Evolutionary conservation across 2,888 invertebrate species (phyloP), one percentile per base, ranked within the genome.

Genomic region (Plagodis dolabraria): DNA sequence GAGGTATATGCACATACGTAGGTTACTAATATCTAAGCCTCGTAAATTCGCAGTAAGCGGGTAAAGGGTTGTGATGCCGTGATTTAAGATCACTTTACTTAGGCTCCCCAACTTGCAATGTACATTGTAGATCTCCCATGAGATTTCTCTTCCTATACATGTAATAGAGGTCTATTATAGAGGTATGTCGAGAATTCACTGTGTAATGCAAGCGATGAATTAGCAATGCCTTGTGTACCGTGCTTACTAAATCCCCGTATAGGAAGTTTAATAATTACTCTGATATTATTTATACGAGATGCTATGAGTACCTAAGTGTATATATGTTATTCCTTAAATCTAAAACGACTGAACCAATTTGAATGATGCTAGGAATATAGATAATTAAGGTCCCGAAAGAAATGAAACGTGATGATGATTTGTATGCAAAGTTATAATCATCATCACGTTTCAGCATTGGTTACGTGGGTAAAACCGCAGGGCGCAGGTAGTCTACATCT

Each of bases 141-240:
- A 38, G 54, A 48, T 51, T 51, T 44, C 46, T 12, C 40, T 49
- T 56, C 54, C 53, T 38, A 5, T 48, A 60, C 56, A 51, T 61
- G 55, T 63, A 61, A 56, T 61, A 58, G n/a, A n/a, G n/a, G n/a
- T n/a, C n/a, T n/a, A 68, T 64, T 55, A 62, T 68, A 62, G 63
- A 47, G n/a, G n/a, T 43, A 5, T 49, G 56, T 12, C 0, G 5
- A 43, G 43, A 12, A 43, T 22, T 22, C 22, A 22, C 22, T 22
- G 22, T 22, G 22, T 22, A 22, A 22, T 22, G 22, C 22, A 22
- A 22, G 22, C 22, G 22, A 22, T 22, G 22, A 22, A 7, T 38
- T 38, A 38, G 38, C 2, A 38, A 38, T 38, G 9, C 38, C 7
- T 38, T 38, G 38, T 7, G 38, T 38, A 38, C 1, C 5, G 38